Conservation (phyloP, 2,797 vertebrate species). For the Trematomus bernacchii region DNA sequence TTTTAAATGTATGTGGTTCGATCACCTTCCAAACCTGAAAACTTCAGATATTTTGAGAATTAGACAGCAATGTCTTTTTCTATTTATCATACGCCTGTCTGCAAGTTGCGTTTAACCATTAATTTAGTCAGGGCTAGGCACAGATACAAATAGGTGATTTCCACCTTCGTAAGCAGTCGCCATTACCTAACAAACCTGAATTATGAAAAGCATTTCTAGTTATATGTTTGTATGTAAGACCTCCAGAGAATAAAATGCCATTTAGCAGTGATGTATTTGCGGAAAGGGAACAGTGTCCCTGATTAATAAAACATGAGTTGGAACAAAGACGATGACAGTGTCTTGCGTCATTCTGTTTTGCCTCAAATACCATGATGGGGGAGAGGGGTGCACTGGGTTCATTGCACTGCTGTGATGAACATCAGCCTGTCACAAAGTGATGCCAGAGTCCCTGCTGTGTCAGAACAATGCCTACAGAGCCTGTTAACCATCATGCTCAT, state of each 20-base stretch:
- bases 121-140: slow-evolving; percentile 13
- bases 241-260: slow-evolving; percentile 10
- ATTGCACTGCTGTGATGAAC: slow-evolving; percentile 23
- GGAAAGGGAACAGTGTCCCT: slow-evolving; percentile 22
- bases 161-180: slow-evolving; percentile 33
- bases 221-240: slow-evolving; percentile 37
- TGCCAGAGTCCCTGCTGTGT: slow-evolving; percentile 11
- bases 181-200: slow-evolving; percentile 33
- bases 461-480: slow-evolving; percentile 24
- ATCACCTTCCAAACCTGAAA: background rate
- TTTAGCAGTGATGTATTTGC: background rate
- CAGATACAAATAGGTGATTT: slow-evolving; percentile 36
- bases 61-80: background rate
- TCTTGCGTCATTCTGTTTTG: slow-evolving; percentile 18
- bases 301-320: slow-evolving; percentile 27
- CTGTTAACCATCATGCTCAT: slow-evolving; percentile 17
- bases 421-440: slow-evolving; percentile 5
- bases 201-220: slow-evolving; percentile 32
- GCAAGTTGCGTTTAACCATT: no score
- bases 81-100: background rate
- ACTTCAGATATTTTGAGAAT: slow-evolving; percentile 3
- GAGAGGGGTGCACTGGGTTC: background rate
- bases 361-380: background rate
- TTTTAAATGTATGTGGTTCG: background rate
- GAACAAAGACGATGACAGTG: slow-evolving; percentile 19